These are phyloP conservation scores for Halcyon malimbica DNA, from an alignment of 2,113 vertebrate genomes.

Conservation along the genomic window DNA sequence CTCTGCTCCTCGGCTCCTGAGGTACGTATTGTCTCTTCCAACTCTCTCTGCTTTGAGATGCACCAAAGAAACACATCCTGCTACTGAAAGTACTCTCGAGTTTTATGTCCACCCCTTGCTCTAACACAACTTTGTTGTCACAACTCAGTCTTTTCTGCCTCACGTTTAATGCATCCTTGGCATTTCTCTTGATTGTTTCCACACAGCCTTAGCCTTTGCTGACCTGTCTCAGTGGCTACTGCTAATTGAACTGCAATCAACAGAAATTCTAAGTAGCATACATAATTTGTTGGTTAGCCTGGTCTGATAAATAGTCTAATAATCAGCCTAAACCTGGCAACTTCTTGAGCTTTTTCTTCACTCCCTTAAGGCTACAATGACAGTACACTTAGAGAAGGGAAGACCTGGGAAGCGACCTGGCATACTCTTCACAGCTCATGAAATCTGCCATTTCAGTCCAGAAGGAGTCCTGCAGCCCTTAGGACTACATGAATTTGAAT, in stretches of 20 bases:
- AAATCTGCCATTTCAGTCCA: not conserved
- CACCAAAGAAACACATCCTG: accelerated
- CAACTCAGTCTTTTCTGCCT: not conserved
- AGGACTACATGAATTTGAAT: not conserved
- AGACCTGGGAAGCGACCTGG: not conserved
- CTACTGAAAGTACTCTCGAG: not conserved
- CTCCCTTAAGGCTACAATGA: not conserved
- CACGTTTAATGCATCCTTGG: not conserved
- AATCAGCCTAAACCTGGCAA: not conserved
- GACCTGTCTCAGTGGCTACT: not conserved
- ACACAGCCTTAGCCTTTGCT: not conserved
- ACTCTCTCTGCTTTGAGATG: not conserved
- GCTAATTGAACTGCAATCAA: not conserved
- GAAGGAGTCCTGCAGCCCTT: not conserved
- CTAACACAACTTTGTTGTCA: not conserved
- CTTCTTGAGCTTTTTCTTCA: not conserved
- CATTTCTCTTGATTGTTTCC: not conserved
- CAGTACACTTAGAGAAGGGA: not conserved
- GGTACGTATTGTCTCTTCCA: not conserved
- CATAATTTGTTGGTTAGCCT: not conserved
- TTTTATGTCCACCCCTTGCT: not conserved
- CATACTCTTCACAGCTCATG: not conserved
- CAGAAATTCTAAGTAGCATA: not conserved
- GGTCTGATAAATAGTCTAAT: not conserved
- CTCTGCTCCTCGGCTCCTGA: not conserved